phyloP scores from a whole-genome alignment of 2,113 vertebrate species.

The Anoura caudifer region DNA sequence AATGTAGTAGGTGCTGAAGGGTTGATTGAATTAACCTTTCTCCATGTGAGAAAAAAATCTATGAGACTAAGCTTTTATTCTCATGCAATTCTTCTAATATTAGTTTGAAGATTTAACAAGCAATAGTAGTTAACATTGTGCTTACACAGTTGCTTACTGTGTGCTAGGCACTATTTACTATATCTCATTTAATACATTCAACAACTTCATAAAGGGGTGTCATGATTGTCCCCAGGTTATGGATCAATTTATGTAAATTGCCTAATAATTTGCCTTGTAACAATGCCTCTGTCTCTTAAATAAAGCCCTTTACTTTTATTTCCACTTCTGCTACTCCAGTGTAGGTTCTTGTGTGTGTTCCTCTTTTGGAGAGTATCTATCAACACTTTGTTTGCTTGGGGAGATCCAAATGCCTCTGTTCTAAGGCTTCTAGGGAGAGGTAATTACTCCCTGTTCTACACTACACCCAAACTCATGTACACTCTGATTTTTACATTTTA shows the following conservation, averaged over 20 bases:
- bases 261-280: not conserved
- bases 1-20: not conserved
- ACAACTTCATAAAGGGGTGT: not conserved
- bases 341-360: not conserved
- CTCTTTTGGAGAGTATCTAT: not conserved
- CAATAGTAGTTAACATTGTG: not conserved
- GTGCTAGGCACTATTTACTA: not conserved
- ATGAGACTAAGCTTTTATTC: not conserved
- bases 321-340: not conserved
- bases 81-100: not conserved
- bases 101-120: not conserved
- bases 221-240: not conserved
- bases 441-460: not conserved
- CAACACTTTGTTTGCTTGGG: not conserved
- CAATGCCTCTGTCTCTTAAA: not conserved
- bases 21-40: constrained; percentile 5
- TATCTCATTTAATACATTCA: constrained; percentile 28
- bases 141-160: not conserved
- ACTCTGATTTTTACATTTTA: not conserved
- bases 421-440: not conserved
- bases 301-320: not conserved
- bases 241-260: not conserved
- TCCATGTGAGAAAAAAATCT: not conserved
- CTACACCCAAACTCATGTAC: not conserved
- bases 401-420: not conserved